Conservation (phyloP, 1,140 invertebrate species). For the Tetramorium alpestre region DNA sequence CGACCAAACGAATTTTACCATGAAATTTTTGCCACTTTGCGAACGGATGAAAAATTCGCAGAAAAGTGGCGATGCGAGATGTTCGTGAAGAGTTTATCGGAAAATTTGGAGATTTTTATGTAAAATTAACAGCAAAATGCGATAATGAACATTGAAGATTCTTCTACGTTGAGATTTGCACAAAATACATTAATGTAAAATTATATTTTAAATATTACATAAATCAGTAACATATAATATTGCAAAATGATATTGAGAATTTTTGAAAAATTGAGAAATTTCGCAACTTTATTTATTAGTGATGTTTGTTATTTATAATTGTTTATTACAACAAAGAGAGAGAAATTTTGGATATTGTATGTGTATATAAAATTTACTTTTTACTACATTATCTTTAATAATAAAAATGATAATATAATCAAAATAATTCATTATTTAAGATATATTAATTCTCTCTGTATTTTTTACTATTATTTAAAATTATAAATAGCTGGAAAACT, state of each 20-base stretch:
- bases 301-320: neutral
- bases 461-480: neutral
- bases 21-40: constrained; percentile 45
- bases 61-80: neutral
- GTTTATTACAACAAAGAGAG: neutral
- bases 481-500: neutral
- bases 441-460: neutral
- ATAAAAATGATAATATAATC: neutral
- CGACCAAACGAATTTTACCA: constrained; percentile 35
- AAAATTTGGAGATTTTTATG: neutral
- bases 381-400: neutral
- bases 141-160: neutral
- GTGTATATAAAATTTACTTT: neutral
- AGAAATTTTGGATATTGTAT: neutral
- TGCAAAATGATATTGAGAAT: neutral
- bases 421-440: neutral
- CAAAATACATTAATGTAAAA: neutral
- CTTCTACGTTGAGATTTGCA: neutral
- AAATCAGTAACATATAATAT: neutral
- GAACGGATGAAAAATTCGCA: constrained; percentile 8
- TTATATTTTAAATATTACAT: neutral
- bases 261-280: neutral
- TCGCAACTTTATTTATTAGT: neutral
- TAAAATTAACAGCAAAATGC: neutral
- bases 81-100: neutral